Base-by-base conservation (phyloP, 2,797 vertebrate species). In the Myotis myotis region DNA sequence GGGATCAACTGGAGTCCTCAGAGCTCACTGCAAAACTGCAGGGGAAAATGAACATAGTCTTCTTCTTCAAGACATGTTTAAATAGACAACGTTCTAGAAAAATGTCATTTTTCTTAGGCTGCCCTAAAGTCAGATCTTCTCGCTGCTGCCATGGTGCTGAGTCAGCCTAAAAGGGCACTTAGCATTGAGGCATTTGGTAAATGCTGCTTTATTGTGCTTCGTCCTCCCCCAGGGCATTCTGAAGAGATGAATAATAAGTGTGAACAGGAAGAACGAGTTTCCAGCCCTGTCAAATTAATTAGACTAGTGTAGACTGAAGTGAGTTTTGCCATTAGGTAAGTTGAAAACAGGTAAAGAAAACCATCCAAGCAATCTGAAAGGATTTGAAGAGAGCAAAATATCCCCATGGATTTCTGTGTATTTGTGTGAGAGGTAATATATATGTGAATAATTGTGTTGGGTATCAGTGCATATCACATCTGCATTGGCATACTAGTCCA, bases 201-300 rank as follows among this genome's bases (percentile, higher is more conserved):
- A 97, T 94, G 93, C 93, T 88, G 91, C 84, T 97, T 98, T 96
- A 93, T 93, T 97, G 97, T 97, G 93, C 96, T 97, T 89, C 6
- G 0, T 96, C 68, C 78, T 97, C 94, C 97, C 96, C 93, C 92
- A 96, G 96, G 97, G 97, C 96, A 97, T 98, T 98, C 95, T 97
- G 95, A 97, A 97, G 96, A 98, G 96, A 97, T 97, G 97, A 97
- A 97, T 97, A 98, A 90, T 97, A 98, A 98, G 97, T 97, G 96
- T 96, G 97, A 98, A 97, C 93, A 95, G 97, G 97, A 98, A 98
- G 95, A 98, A 96, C 97, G 97, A 98, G 97, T 98, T 98, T 98
- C 98, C 97, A 97, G 96, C 96, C 79, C 97, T 98, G 98, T 98
- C 98, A 98, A 97, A 97, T 97, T 98, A 98, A 98, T 98, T 98